These are phyloP conservation scores for Drosophila saltans DNA, from an alignment of 1,140 invertebrate species.

Conservation along the genomic window DNA sequence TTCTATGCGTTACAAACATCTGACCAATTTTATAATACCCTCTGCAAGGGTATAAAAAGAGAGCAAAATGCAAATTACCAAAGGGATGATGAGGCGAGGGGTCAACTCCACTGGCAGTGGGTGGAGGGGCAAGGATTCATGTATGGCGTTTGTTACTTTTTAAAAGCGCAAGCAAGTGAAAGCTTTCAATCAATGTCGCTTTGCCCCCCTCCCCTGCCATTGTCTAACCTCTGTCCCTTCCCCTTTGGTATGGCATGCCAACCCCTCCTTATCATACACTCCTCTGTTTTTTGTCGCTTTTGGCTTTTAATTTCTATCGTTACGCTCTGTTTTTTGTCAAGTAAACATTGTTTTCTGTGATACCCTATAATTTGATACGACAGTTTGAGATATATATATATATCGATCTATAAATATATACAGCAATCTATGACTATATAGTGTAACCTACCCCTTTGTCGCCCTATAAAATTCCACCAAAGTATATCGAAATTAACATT, in stretches of 20 bases:
- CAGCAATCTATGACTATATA: no score
- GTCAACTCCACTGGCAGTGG: not conserved
- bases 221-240: not conserved
- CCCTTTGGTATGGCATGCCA: not conserved
- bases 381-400: no score
- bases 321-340: constrained; percentile 54
- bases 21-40: no score
- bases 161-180: constrained; percentile 75
- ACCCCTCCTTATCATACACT: constrained; percentile 14
- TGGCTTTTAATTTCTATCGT: constrained; percentile 67
- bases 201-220: not conserved
- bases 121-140: not conserved
- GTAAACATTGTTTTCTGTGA: constrained; percentile 39
- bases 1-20: no score
- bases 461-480: no score
- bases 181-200: constrained; percentile 74
- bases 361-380: not conserved
- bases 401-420: no score
- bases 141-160: constrained; percentile 51
- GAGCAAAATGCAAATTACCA: constrained; percentile 61
- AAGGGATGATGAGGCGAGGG: constrained; percentile 11
- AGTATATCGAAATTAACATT: no score
- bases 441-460: no score
- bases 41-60: no score
- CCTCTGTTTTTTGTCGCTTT: constrained; percentile 30